Conservation (phyloP, 2,797 vertebrate species). For the Brachyrhaphis roseni region DNA sequence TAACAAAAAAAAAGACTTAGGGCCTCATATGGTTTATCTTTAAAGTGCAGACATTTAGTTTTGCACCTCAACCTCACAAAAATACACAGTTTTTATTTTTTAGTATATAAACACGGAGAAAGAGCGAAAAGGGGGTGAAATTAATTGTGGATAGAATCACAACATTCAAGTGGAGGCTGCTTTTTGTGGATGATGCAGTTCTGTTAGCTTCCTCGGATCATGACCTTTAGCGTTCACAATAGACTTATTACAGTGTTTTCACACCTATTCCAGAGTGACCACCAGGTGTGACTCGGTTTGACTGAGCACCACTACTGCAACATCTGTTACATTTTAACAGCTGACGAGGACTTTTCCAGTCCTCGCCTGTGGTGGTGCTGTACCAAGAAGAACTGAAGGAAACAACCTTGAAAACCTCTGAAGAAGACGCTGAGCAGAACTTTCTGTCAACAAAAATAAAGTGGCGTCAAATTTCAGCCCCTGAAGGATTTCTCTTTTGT, state of each 20-base stretch:
- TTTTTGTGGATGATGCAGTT: not conserved
- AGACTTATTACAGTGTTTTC: not conserved
- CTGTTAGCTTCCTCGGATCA: not conserved
- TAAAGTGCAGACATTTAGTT: slow-evolving; percentile 11
- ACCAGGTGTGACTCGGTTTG: no score
- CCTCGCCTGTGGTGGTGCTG: no score
- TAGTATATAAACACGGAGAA: not conserved
- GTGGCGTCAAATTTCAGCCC: no score
- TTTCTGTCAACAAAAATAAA: no score
- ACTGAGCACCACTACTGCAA: no score
- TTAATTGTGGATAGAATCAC: not conserved
- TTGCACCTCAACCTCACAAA: not conserved
- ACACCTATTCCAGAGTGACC: no score
- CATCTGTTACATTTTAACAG: not conserved
- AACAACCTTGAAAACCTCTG: no score
- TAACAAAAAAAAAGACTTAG: not conserved
- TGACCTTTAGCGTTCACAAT: not conserved
- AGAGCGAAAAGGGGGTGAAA: not conserved
- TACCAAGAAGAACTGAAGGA: no score
- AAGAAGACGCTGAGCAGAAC: no score
- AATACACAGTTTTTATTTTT: not conserved
- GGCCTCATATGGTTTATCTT: slow-evolving; percentile 17
- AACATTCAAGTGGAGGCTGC: not conserved
- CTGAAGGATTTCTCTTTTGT: no score
- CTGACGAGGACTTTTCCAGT: no score